Evolutionary conservation across 2,888 invertebrate genomes (phyloP).

Genomic region (Chymomyza procnemis): DNA sequence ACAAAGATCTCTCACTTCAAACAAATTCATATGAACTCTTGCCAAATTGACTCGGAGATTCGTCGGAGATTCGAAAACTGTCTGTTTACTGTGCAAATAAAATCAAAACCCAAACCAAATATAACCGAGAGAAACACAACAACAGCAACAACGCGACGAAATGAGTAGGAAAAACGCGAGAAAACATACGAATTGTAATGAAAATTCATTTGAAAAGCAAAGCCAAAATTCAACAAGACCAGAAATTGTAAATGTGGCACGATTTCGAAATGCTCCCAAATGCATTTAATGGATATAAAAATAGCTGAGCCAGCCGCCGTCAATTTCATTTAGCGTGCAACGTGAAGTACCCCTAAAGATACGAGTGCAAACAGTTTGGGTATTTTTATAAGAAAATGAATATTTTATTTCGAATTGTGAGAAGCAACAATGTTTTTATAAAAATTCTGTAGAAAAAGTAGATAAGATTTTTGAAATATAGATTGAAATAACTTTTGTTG

Average conservation of each 20-base stretch:
- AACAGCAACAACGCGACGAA: too few species aligned
- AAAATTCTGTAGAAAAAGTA: too few species aligned
- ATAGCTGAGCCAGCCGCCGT: background rate
- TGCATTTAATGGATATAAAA: constrained; percentile 58
- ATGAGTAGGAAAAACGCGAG: constrained; percentile 18
- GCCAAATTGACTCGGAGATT: background rate
- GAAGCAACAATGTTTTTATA: too few species aligned
- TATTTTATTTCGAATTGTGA: too few species aligned
- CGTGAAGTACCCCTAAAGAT: background rate
- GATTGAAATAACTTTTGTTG: too few species aligned
- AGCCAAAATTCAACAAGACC: constrained; percentile 33
- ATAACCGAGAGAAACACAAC: constrained; percentile 16
- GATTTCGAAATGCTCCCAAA: constrained; percentile 68
- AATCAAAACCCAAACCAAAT: constrained; percentile 48
- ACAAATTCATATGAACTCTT: background rate
- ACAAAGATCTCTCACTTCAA: background rate
- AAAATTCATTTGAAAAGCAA: background rate
- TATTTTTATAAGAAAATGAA: too few species aligned
- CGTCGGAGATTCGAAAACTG: constrained; percentile 29
- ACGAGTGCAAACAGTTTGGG: background rate
- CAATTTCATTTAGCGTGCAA: background rate
- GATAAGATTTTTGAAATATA: too few species aligned
- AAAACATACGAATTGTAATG: background rate
- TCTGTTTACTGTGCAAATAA: constrained; percentile 50
- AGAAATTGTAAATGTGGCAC: constrained; percentile 65